Base-by-base conservation (phyloP, 2,888 invertebrate species). In the Myathropa florea region DNA sequence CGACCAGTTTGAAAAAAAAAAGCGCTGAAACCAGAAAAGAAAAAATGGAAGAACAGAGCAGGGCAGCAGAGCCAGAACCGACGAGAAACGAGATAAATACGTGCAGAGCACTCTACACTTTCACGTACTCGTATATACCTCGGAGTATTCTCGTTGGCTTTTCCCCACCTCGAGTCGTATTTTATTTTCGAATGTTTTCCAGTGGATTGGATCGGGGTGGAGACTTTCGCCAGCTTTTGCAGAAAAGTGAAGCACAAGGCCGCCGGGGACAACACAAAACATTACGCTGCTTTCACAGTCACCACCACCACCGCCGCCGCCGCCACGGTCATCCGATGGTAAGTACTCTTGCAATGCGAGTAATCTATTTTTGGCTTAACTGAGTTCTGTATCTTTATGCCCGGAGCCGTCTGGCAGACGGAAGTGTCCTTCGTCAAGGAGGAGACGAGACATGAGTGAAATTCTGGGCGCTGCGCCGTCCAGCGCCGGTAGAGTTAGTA, bases 321-420 rank as follows among this genome's bases (percentile, higher is more conserved):
- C 23, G 28, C 59, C 63, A 28, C 7, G n/a, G 60, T 21, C 12
- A n/a, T 30, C 23, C 83, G 28, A 65, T 80, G 68, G 71, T 77
- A 77, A 82, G 82, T 76, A 72, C 85, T 77, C 63, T 63, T 60
- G 72, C 70, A 85, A 81, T 77, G 76, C 57, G 77, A 77, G 82
- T 85, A 82, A 82, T 82, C 82, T 70, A 77, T 82, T 82, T 77
- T 77, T 68, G 73, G 77, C 77, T 82, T 81, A 81, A 85, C 82
- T 68, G 39, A 73, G 73, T 82, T 78, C 77, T 59, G 46, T 46
- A 82, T 36, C 61, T 82, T 64, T 68, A 46, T 73, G 77, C 85
- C 85, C 36, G 57, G n/a, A 82, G 82, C 72, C 24, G 77, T 82
- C 63, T 63, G 65, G 21, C 59, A 55, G 57, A 77, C 46, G 72